These are phyloP conservation scores for Montipora capitata DNA, from an alignment of 92 coral and sea anemone genomes.

Conservation along the genomic window DNA sequence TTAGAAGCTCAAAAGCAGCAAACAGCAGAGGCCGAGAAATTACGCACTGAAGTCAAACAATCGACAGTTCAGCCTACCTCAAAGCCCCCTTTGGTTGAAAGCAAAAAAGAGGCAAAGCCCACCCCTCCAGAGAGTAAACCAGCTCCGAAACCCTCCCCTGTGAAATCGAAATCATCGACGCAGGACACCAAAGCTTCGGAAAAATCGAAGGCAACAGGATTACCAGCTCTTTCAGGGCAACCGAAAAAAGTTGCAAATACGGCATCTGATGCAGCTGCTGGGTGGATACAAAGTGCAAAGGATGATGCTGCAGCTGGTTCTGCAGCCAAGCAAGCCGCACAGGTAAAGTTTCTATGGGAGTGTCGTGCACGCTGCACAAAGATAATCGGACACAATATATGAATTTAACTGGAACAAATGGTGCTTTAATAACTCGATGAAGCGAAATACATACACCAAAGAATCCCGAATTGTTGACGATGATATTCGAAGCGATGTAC, in stretches of 20 bases:
- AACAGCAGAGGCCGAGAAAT: conserved; percentile 39
- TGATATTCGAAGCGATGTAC: no score
- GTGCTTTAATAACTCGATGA: no score
- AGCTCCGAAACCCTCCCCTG: conserved; percentile 49
- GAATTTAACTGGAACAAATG: no score
- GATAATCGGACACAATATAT: no score
- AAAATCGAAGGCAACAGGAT: conserved; percentile 6
- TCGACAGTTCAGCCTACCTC: conserved; percentile 1
- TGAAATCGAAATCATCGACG: conserved; percentile 27
- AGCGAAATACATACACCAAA: no score
- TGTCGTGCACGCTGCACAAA: no score
- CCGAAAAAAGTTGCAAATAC: conserved; percentile 52
- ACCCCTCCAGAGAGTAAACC: conserved; percentile 34
- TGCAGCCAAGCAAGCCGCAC: conserved; percentile 31
- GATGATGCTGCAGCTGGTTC: conserved; percentile 79
- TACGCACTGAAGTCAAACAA: conserved; percentile 35
- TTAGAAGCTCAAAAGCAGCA: conserved; percentile 58
- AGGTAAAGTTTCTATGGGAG: conserved; percentile 49
- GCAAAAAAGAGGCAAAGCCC: conserved; percentile 15
- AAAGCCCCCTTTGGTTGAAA: not conserved
- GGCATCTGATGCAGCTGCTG: conserved; percentile 93
- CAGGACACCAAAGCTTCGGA: conserved; percentile 22
- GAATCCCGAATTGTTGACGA: no score
- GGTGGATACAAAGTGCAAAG: conserved; percentile 94
- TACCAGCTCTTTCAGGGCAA: conserved; percentile 39